A percentile compares a stretch with the other conserved stretches of the same genome.
phyloP scores from a whole-genome alignment of 2,113 vertebrate species.

The Pteruthius melanotis region DNA sequence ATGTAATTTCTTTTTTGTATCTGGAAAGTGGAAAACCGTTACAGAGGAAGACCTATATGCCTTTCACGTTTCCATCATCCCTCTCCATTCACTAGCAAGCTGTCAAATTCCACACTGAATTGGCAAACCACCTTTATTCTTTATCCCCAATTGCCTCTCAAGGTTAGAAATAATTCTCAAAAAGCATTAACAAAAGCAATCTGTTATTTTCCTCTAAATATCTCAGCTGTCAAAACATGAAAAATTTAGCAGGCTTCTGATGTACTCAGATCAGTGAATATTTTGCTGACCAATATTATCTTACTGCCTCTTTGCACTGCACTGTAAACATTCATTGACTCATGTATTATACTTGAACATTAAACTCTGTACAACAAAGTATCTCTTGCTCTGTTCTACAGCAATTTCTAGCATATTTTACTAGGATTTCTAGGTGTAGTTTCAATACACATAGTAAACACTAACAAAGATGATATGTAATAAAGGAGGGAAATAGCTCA shows the following conservation, averaged over 20 bases:
- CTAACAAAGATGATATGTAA: background rate
- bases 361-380: background rate
- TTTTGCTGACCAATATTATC: conserved; percentile 23
- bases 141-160: background rate
- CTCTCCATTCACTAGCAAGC: background rate
- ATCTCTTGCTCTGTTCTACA: background rate
- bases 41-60: background rate
- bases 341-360: background rate
- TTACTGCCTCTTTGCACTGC: background rate
- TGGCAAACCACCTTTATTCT: conserved; percentile 20
- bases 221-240: conserved; percentile 32
- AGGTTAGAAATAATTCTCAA: conserved; percentile 40
- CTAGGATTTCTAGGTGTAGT: background rate
- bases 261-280: background rate
- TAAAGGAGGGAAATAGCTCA: background rate
- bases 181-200: conserved; percentile 35
- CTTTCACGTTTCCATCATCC: background rate
- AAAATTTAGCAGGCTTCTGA: background rate
- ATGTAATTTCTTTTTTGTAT: background rate
- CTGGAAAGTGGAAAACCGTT: background rate
- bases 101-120: background rate
- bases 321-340: conserved; percentile 8
- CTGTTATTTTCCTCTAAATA: conserved; percentile 30
- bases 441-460: background rate
- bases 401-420: background rate